Base-by-base conservation (phyloP, 2,113 vertebrate species). In the Cyrtonyx montezumae region DNA sequence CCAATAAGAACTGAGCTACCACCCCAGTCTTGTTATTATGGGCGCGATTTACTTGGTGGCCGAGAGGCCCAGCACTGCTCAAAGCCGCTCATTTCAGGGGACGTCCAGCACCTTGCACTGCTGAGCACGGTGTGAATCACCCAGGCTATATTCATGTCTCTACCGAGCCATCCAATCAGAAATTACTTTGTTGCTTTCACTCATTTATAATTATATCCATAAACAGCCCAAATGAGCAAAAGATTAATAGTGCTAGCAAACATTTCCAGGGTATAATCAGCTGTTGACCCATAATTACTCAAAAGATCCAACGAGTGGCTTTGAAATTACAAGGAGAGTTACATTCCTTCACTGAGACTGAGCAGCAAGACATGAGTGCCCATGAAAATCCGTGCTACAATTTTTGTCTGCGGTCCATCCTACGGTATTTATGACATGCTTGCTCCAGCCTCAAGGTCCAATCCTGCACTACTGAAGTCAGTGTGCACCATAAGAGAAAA, bases 191-290 rank as follows among this genome's bases (percentile, higher is more conserved):
- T 49, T 95, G 89, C 58, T 13, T 59, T 87, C 58, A 46, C 28
- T 91, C 26, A 16, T 96, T 96, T 91, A 45, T 74, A 89, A 91
- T 92, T 88, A 61, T 25, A 79, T 32, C 62, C 96, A 71, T 84
- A 91, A 93, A 91, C 76, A 85, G 71, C 67, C 53, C 63, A 71
- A 56, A 91, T 0, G 67, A 95, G 85, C 65, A 91, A 95, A 95
- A 95, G 92, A 93, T 96, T 95, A 97, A 95, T 93, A 90, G 75
- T 68, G 77, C 91, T 91, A 89, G 91, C 78, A 82, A 87, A 76
- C 42, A 55, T 86, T 92, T 83, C 66, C 93, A 95, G 87, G 87
- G 87, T 94, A 90, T 95, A 96, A 95, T 96, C 19, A 22, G 90
- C 84, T 93, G 86, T 94, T 87, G 56, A 88, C 75, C 86, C 68